These are phyloP conservation scores for Meta bourneti DNA, from an alignment of 2,888 invertebrate genomes.

Conservation along the genomic window DNA sequence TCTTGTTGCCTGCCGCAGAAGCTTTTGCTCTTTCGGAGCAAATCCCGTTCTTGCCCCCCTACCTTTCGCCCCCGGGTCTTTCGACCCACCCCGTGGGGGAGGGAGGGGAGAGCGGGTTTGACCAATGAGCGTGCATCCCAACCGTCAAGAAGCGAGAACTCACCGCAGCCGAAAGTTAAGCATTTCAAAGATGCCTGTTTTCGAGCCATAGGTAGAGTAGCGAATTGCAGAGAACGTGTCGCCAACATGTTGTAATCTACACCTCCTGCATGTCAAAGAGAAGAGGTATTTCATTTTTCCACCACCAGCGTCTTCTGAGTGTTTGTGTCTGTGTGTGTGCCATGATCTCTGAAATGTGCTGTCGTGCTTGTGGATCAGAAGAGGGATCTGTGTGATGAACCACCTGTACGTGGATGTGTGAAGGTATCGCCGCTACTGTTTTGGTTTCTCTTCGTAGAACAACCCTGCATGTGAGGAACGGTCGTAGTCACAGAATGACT, in stretches of 20 bases:
- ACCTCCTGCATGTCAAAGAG: constrained; percentile 23
- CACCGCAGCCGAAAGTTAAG: constrained; percentile 31
- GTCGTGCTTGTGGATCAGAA: background rate
- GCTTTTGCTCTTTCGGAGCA: constrained; percentile 31
- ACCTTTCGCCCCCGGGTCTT: constrained; percentile 42
- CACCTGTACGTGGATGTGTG: constrained; percentile 38
- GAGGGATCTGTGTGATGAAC: background rate
- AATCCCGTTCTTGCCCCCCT: constrained; percentile 44
- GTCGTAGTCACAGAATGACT: too few species aligned
- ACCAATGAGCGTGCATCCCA: constrained; percentile 56
- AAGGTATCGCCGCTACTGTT: background rate
- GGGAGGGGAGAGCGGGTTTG: constrained; percentile 45
- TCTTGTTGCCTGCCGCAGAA: constrained; percentile 53
- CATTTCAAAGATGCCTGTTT: constrained; percentile 69
- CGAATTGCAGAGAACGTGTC: constrained; percentile 44
- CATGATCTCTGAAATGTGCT: constrained; percentile 35
- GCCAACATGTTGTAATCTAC: constrained; percentile 46
- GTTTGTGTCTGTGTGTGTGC: background rate
- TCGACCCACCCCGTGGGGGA: constrained; percentile 35
- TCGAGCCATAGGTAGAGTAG: constrained; percentile 14
- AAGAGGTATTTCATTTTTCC: background rate
- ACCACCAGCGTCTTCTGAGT: background rate
- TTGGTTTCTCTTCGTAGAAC: too few species aligned
- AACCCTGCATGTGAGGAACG: too few species aligned
- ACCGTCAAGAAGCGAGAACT: constrained; percentile 51